A percentile compares a stretch with the other conserved stretches of the same genome.
phyloP scores from a whole-genome alignment of 2,888 invertebrate genomes.

The Perizoma flavofasciatum region DNA sequence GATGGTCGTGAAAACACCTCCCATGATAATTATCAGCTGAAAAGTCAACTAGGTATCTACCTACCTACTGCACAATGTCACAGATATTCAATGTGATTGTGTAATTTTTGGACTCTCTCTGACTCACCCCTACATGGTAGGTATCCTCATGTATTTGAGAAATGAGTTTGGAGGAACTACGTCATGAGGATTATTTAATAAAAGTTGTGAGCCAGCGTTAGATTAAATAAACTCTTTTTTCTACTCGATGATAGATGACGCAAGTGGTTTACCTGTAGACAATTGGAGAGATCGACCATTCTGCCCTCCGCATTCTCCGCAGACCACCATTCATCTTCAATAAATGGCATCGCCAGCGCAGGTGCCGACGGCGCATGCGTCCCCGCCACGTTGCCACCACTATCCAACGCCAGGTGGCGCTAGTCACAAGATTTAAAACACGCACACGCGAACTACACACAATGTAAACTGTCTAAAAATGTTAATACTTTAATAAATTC shows the following conservation, averaged over 20 bases:
- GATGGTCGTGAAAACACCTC: no score
- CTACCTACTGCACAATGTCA: no score
- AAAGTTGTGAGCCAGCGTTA: no score
- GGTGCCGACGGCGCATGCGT: conserved; percentile 85
- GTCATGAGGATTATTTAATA: no score
- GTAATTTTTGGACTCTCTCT: no score
- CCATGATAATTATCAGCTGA: no score
- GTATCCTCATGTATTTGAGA: no score
- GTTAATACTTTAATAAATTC: conserved; percentile 77
- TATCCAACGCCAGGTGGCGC: conserved; percentile 70
- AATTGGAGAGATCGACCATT: conserved; percentile 95
- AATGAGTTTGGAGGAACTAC: no score
- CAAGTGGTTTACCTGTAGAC: conserved; percentile 87
- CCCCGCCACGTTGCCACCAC: conserved; percentile 85
- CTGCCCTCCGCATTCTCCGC: conserved; percentile 95
- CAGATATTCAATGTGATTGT: no score
- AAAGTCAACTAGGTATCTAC: no score
- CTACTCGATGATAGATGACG: conserved; percentile 33
- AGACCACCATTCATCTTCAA: conserved; percentile 98
- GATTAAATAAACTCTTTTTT: neutral
- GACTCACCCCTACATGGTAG: no score
- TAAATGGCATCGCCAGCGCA: conserved; percentile 96
- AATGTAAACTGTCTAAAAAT: conserved; percentile 58
- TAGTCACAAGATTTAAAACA: conserved; percentile 55
- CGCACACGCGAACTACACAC: conserved; percentile 63